A percentile compares a stretch with the other conserved stretches of the same genome.
Evolutionary conservation across 1,140 invertebrate genomes (phyloP).

Genomic region (Lepidurus packardi): DNA sequence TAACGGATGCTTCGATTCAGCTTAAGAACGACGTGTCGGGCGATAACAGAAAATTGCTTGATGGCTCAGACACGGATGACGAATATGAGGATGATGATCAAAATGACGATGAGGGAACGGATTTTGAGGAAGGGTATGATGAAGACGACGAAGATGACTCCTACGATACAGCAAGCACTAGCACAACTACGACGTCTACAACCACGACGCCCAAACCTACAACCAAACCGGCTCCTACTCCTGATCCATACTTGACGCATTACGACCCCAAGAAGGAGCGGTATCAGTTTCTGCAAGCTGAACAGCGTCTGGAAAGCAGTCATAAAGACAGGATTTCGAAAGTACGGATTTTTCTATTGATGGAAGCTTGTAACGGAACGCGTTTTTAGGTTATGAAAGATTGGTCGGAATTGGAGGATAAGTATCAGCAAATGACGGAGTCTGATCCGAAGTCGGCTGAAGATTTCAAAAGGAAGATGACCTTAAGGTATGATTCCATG

Average conservation of each 20-base stretch:
- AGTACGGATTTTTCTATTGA: constrained; percentile 43
- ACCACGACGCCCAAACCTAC: constrained; percentile 48
- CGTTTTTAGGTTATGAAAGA: constrained; percentile 88
- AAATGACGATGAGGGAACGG: constrained; percentile 44
- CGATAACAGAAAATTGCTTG: background rate
- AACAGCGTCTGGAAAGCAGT: constrained; percentile 84
- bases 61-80: constrained; percentile 51
- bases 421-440: constrained; percentile 90
- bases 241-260: constrained; percentile 90
- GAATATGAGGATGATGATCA: constrained; percentile 50
- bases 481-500: constrained; percentile 53
- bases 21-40: background rate
- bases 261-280: constrained; percentile 91
- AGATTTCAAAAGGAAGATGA: constrained; percentile 96
- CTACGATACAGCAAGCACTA: constrained; percentile 44
- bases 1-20: constrained; percentile 9
- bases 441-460: constrained; percentile 81
- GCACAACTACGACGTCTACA: constrained; percentile 45
- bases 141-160: constrained; percentile 46
- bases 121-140: constrained; percentile 49
- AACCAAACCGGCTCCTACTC: constrained; percentile 56
- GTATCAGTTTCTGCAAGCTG: constrained; percentile 81
- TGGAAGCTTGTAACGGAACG: background rate
- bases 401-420: constrained; percentile 94
- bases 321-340: constrained; percentile 85